Evolutionary conservation across 2,888 invertebrate species (phyloP), one percentile per base, ranked within the genome.

Genomic region (Celastrina argiolus): DNA sequence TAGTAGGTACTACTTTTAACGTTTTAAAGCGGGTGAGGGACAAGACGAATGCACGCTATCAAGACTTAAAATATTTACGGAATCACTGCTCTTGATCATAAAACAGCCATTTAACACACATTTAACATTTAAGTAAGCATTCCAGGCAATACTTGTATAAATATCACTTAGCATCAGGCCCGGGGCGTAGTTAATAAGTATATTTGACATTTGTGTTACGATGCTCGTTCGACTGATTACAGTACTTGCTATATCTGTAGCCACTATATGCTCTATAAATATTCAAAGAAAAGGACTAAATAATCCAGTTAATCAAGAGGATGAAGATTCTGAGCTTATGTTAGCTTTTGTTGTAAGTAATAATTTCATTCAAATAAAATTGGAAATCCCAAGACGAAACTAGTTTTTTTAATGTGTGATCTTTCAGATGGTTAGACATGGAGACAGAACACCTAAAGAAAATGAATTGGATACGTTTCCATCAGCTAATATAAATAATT

Each of bases 401-500:
- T 3, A 10, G 2, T 34, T 8, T 1, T 31, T 16, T 16, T 28
- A 34, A 16, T 31, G n/a, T 6, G 34, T 16, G 2, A 22, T 12
- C 22, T 59, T 59, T 42, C 28, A 63, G 63, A 28, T 63, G 28
- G 42, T 63, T 16, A 63, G 63, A 63, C 45, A 63, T 16, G 63
- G 63, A 26, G 63, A 41, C 31, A 41, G 63, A n/a, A 45, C 45
- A 28, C 28, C 42, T 2, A 41, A 63, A 28, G 26, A 28, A 2
- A 41, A 63, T 2, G 63, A 63, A 8, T 18, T 63, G 2, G 26
- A 63, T 3, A 41, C 28, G 8, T 41, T 42, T 42, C 63, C 63
- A n/a, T 18, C n/a, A 1, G 42, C 26, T 16, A 26, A 42, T 16
- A 28, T 77, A 78, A 26, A 73, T 61, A 82, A 91, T 56, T 85